A percentile compares a stretch with the other conserved stretches of the same genome.
Evolutionary conservation across 2,113 vertebrate genomes (phyloP).

Genomic region (Sinocyclocheilus anshuiensis): DNA sequence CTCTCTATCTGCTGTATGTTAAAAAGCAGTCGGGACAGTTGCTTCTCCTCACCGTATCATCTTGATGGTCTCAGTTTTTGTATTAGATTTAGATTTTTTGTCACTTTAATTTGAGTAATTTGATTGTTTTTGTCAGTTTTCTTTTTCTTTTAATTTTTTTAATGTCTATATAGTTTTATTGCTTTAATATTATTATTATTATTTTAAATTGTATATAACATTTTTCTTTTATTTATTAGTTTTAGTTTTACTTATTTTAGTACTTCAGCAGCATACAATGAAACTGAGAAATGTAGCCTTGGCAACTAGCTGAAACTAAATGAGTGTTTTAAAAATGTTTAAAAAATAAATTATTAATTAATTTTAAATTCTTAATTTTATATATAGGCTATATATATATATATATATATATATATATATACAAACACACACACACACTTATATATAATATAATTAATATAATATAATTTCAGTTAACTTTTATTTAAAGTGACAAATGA

Average conservation of each 20-base stretch:
- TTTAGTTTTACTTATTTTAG: constrained; percentile 23
- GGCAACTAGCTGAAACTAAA: background rate
- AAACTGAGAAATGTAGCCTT: background rate
- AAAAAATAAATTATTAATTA: no score
- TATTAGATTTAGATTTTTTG: background rate
- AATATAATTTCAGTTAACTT: no score
- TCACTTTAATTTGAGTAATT: background rate
- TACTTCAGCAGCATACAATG: constrained; percentile 24
- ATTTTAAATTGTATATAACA: no score
- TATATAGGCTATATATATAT: no score
- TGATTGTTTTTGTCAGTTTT: background rate
- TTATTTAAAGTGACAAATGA: background rate
- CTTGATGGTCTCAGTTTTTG: background rate
- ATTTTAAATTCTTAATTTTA: no score
- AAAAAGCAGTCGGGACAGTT: background rate
- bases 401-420: no score
- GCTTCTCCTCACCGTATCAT: background rate
- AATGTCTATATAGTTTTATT: background rate
- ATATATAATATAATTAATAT: no score
- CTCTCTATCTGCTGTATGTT: background rate
- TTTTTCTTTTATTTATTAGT: background rate
- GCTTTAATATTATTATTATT: no score
- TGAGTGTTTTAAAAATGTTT: background rate
- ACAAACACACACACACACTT: no score
- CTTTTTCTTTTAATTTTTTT: background rate